These are phyloP conservation scores for Anoura caudifer DNA, from an alignment of 2,113 vertebrate genomes.

Conservation along the genomic window DNA sequence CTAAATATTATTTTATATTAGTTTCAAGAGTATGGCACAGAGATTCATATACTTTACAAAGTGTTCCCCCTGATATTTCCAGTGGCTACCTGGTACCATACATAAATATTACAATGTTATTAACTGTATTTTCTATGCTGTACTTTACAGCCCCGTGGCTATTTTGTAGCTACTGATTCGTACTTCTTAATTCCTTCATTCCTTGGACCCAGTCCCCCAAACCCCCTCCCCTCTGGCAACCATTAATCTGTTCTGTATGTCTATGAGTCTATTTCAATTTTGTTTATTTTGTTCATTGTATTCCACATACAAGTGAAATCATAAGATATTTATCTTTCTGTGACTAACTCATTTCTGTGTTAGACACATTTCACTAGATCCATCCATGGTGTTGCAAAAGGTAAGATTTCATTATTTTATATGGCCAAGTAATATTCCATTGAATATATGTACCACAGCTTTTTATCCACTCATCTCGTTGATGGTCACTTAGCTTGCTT, in stretches of 20 bases:
- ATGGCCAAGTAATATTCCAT: background rate
- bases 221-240: background rate
- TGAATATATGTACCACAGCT: background rate
- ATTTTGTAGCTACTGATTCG: background rate
- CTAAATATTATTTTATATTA: background rate
- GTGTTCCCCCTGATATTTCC: background rate
- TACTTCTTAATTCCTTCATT: background rate
- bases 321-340: background rate
- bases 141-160: background rate
- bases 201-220: background rate
- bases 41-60: background rate
- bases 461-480: background rate
- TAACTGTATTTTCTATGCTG: background rate
- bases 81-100: background rate
- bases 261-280: background rate
- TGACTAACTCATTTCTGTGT: too few relatives aligned
- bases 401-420: background rate
- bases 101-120: background rate
- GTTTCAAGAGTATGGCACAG: background rate
- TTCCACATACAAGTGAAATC: background rate
- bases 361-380: too few relatives aligned
- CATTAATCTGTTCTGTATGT: background rate
- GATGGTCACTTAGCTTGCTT: background rate
- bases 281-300: background rate
- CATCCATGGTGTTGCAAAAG: too few relatives aligned